Evolutionary conservation across 2,888 invertebrate species (phyloP).

Genomic region (Drosophila maculinotata): DNA sequence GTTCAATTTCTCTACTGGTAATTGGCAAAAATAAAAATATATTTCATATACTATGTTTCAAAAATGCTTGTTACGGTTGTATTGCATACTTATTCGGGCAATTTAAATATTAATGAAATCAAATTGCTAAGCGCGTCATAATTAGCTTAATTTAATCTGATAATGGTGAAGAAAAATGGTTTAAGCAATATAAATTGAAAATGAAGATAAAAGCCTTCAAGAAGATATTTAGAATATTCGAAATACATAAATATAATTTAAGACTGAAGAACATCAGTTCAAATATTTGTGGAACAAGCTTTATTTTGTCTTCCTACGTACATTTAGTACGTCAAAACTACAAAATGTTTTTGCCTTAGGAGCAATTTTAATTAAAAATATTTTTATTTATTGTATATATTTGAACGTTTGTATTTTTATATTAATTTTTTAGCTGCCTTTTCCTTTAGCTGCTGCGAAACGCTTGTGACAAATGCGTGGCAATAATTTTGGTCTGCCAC

Average conservation of each 20-base stretch:
- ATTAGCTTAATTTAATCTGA: constrained; percentile 1
- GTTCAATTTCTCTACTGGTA: constrained; percentile 10
- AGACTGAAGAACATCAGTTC: too few species aligned
- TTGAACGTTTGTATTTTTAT: constrained; percentile 37
- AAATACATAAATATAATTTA: too few species aligned
- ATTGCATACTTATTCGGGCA: constrained; percentile 1
- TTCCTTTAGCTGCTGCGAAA: constrained; percentile 42
- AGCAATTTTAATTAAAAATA: constrained; percentile 71
- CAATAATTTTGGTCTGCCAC: constrained; percentile 69
- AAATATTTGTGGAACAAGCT: too few species aligned
- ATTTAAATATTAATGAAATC: neutral
- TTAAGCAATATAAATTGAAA: too few species aligned
- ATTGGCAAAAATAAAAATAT: constrained; percentile 2
- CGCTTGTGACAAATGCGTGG: constrained; percentile 70
- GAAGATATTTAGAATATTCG: too few species aligned
- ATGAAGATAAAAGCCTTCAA: too few species aligned
- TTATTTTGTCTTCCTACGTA: neutral
- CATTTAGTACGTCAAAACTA: neutral
- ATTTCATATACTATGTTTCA: too few species aligned
- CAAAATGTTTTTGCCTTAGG: constrained; percentile 20
- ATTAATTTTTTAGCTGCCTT: constrained; percentile 9
- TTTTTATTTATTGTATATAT: constrained; percentile 68
- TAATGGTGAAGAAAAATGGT: neutral
- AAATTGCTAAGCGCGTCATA: neutral
- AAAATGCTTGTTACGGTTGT: neutral